Conservation (phyloP, 1,140 invertebrate genomes). For the Trichonephila inaurata region DNA sequence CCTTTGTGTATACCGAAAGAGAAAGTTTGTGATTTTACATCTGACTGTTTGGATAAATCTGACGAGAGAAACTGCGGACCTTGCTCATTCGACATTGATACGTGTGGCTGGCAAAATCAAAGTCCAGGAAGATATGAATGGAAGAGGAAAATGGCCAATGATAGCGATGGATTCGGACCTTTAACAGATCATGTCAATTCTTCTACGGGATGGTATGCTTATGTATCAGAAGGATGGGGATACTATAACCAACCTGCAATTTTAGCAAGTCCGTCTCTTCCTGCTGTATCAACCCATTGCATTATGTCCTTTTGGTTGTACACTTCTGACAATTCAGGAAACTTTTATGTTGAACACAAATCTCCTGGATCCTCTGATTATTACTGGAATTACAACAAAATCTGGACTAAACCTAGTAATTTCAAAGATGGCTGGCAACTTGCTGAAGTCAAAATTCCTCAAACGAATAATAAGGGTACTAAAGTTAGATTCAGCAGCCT, state of each 20-base stretch:
- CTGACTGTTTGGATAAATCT: conserved; percentile 73
- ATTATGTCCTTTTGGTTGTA: conserved; percentile 72
- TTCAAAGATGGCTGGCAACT: conserved; percentile 31
- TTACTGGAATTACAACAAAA: neutral
- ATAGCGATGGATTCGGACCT: neutral
- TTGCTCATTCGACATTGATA: conserved; percentile 59
- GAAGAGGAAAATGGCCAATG: neutral
- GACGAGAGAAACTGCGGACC: conserved; percentile 73
- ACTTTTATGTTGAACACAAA: conserved; percentile 50
- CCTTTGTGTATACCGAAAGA: conserved; percentile 64
- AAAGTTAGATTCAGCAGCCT: conserved; percentile 10
- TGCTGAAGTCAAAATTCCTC: conserved; percentile 43
- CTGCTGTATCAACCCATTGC: conserved; percentile 71
- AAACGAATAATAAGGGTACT: neutral
- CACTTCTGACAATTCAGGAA: neutral
- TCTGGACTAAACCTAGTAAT: neutral
- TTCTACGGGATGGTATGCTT: conserved; percentile 48
- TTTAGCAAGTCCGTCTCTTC: conserved; percentile 59
- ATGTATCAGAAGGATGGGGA: conserved; percentile 33
- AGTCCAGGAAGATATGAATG: conserved; percentile 54
- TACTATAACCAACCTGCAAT: neutral
- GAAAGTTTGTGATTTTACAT: conserved; percentile 68
- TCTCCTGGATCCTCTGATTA: neutral
- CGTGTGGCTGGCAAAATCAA: conserved; percentile 71
- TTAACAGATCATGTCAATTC: conserved; percentile 49